These are phyloP conservation scores for Cairina moschata DNA, from an alignment of 2,113 vertebrate species.

Conservation along the genomic window DNA sequence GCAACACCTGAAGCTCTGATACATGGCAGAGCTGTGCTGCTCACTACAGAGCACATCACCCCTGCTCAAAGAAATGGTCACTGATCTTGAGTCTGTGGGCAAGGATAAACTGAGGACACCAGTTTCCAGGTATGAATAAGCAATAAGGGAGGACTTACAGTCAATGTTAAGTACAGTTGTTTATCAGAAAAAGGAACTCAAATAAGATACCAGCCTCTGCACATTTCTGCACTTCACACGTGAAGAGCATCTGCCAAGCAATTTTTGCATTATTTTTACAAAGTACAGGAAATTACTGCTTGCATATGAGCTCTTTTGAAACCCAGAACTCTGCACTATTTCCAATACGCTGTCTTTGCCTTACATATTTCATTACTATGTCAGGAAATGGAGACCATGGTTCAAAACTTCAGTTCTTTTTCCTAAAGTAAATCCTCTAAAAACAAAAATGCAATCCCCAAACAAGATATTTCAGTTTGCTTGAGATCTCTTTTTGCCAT, in stretches of 20 bases:
- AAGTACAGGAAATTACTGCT: background rate
- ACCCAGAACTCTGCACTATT: background rate
- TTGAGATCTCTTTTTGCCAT: background rate
- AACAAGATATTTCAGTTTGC: background rate
- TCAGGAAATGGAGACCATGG: background rate
- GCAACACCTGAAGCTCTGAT: background rate
- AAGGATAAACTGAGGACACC: background rate
- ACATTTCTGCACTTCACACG: background rate
- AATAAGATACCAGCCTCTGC: background rate
- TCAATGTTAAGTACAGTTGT: background rate
- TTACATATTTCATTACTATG: background rate
- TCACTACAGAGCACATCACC: background rate
- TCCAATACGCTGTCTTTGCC: background rate
- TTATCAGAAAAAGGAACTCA: constrained; percentile 1
- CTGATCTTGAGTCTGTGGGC: background rate
- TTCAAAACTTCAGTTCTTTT: background rate
- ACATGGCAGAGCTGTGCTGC: fast-evolving
- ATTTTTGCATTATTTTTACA: background rate
- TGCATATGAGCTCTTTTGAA: background rate
- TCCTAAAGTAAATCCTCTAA: background rate
- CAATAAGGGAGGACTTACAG: background rate
- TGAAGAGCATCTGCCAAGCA: background rate
- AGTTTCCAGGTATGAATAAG: background rate
- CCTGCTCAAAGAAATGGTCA: background rate
- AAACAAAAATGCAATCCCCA: background rate